Percentiles rank a stretch among this genome's conserved stretches.
Conservation (phyloP, 2,113 vertebrate species). For the Sphaerodactylus townsendi region DNA sequence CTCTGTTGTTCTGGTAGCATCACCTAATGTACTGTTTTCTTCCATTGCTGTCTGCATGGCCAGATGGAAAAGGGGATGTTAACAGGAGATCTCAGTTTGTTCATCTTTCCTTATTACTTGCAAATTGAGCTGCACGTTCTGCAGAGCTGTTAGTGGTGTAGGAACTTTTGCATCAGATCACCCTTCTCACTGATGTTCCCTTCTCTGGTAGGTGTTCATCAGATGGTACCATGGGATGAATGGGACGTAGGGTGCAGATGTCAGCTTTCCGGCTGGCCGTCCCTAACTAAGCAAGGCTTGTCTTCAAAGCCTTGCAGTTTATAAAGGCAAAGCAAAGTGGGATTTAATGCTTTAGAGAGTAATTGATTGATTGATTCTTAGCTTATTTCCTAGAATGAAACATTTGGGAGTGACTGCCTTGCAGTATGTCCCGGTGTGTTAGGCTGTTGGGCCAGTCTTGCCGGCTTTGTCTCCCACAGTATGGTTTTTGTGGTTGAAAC, state of each 20-base stretch:
- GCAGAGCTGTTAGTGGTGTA: background rate
- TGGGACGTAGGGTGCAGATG: no score
- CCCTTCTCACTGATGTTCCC: background rate
- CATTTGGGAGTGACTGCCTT: background rate
- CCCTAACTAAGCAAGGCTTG: background rate
- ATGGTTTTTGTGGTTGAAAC: conserved; percentile 18
- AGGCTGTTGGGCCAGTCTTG: conserved; percentile 3
- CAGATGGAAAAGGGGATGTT: background rate
- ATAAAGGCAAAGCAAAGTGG: background rate
- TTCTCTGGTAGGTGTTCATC: background rate
- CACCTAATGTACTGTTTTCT: background rate
- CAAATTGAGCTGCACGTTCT: background rate
- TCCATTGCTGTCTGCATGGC: background rate
- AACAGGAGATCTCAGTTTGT: background rate
- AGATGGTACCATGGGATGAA: background rate
- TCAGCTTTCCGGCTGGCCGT: background rate
- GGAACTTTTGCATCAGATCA: background rate
- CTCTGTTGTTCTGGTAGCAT: no score
- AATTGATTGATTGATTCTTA: background rate
- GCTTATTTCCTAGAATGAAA: background rate
- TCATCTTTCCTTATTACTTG: background rate
- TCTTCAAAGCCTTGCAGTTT: background rate
- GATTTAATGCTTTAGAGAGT: background rate
- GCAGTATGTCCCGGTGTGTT: background rate
- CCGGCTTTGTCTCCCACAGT: conserved; percentile 7